Conservation (phyloP, 2,797 vertebrate genomes). For the Pantherophis alleghaniensis region DNA sequence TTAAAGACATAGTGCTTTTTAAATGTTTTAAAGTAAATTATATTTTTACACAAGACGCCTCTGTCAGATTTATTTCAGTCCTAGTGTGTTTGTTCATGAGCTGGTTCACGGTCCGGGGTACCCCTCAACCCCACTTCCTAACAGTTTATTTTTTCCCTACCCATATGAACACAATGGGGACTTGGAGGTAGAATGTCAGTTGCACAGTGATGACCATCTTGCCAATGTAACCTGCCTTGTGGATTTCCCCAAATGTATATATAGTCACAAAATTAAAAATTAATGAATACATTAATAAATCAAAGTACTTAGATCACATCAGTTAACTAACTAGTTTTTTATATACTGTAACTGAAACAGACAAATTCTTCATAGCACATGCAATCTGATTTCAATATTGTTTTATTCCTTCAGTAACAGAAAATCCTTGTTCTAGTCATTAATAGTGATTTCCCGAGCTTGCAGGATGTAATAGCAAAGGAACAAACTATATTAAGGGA, state of each 20-base stretch:
- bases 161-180: not conserved
- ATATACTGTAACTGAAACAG: not conserved
- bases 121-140: no score
- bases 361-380: not conserved
- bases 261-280: not conserved
- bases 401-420: not conserved
- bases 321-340: not conserved
- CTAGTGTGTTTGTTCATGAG: no score
- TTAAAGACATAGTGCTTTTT: no score
- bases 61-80: no score
- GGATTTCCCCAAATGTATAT: not conserved
- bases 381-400: not conserved
- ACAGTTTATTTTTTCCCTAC: not conserved
- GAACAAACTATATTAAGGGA: not conserved
- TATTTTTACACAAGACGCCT: no score
- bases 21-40: no score
- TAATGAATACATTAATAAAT: not conserved
- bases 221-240: not conserved
- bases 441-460: not conserved
- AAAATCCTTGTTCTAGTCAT: not conserved
- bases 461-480: not conserved
- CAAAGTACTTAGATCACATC: not conserved
- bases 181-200: not conserved
- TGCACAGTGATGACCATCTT: not conserved
- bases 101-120: no score